phyloP scores from a whole-genome alignment of 2,888 invertebrate genomes.

The Leucophenga maculata region DNA sequence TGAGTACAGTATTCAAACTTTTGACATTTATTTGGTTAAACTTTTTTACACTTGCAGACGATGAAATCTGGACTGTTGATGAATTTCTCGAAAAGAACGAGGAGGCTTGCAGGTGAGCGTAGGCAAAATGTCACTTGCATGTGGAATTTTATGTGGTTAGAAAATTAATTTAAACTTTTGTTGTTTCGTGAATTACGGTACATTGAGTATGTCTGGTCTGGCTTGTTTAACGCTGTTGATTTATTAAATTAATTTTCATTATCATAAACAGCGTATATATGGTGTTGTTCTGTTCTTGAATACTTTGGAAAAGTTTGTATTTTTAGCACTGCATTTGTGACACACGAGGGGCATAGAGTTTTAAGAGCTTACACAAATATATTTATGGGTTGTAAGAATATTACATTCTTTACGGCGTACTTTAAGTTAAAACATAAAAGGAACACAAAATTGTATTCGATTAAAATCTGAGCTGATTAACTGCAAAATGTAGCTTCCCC shows the following conservation, averaged over 20 bases:
- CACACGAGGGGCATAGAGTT: conserved; percentile 5
- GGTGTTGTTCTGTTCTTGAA: background rate
- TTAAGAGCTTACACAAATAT: too few species aligned
- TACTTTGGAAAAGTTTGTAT: conserved; percentile 11
- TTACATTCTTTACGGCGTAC: too few species aligned
- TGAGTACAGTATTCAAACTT: conserved; percentile 43
- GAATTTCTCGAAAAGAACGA: conserved; percentile 89
- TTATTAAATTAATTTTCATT: conserved; percentile 51
- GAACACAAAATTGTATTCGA: too few species aligned
- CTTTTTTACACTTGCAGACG: conserved; percentile 73
- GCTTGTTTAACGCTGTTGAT: conserved; percentile 45
- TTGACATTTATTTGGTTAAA: conserved; percentile 51
- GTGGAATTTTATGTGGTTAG: conserved; percentile 39
- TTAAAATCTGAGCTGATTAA: too few species aligned
- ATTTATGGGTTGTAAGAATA: too few species aligned
- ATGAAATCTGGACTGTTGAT: conserved; percentile 89
- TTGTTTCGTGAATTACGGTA: conserved; percentile 12
- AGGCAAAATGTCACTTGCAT: conserved; percentile 7
- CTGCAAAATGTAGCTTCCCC: too few species aligned
- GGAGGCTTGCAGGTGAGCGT: conserved; percentile 79
- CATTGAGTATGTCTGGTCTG: conserved; percentile 31
- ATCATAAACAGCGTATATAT: too few species aligned
- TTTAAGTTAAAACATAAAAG: too few species aligned
- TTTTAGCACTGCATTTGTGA: conserved; percentile 2
- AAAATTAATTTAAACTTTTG: conserved; percentile 50